phyloP scores from a whole-genome alignment of 53 echinoderm and acorn worm species.

The Temnopleurus reevesii region DNA sequence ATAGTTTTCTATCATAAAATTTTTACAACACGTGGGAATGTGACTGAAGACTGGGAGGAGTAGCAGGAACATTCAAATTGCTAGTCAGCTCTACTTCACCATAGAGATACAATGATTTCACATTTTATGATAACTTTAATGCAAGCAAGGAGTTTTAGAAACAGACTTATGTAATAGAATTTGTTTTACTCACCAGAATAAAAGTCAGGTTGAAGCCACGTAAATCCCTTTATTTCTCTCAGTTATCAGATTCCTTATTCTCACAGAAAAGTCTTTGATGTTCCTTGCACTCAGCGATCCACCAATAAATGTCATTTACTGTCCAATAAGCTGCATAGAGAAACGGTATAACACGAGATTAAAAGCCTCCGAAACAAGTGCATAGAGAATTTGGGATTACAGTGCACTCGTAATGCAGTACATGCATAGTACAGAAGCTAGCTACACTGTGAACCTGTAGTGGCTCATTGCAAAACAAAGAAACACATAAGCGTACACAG shows the following conservation, averaged over 20 bases:
- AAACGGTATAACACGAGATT: slow-evolving; percentile 11
- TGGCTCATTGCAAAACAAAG: slow-evolving; percentile 46
- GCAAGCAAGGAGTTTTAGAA: not conserved
- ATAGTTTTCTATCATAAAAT: not conserved
- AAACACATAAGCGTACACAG: slow-evolving; percentile 25
- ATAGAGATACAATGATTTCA: too few species aligned
- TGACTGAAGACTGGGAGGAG: too few species aligned
- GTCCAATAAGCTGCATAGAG: slow-evolving; percentile 24
- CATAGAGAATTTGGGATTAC: slow-evolving; percentile 12
- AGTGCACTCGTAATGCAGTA: not conserved
- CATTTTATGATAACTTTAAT: too few species aligned
- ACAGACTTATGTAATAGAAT: not conserved
- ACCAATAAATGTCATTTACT: slow-evolving; percentile 35
- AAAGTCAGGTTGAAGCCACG: not conserved
- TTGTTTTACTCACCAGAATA: not conserved
- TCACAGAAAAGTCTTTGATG: not conserved
- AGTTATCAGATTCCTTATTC: slow-evolving; percentile 12
- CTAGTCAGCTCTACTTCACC: too few species aligned
- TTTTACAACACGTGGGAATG: too few species aligned
- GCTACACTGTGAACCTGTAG: slow-evolving; percentile 25
- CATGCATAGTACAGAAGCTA: slow-evolving; percentile 33
- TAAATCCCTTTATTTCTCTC: slow-evolving; percentile 33
- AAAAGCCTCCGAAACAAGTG: slow-evolving; percentile 23
- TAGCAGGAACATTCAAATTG: not conserved
- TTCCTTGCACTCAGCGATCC: not conserved